Conservation (phyloP, 2,888 invertebrate species). For the Coleophora deauratella region DNA sequence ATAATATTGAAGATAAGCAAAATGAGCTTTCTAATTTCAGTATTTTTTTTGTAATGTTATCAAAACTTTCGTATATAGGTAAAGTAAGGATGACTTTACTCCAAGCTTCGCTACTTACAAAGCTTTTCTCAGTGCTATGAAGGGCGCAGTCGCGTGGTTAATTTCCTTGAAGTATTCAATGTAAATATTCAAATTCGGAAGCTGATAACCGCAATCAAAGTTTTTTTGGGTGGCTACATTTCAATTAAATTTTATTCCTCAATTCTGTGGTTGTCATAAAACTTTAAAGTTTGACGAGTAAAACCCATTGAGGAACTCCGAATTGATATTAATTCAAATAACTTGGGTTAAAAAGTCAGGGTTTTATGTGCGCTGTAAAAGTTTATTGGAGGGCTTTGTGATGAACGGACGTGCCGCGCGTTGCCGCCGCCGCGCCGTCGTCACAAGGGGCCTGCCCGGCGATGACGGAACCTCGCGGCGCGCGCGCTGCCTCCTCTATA, state of each 20-base stretch:
- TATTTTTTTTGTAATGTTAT: no score
- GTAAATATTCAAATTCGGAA: constrained; percentile 74
- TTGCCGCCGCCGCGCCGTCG: constrained; percentile 48
- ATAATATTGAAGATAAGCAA: no score
- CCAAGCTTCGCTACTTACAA: no score
- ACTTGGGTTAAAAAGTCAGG: constrained; percentile 73
- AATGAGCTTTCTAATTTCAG: no score
- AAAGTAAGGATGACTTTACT: no score
- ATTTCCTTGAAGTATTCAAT: constrained; percentile 31
- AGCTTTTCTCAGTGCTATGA: no score
- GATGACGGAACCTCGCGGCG: constrained; percentile 46
- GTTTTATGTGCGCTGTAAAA: constrained; percentile 72
- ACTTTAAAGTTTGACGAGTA: constrained; percentile 72
- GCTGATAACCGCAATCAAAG: constrained; percentile 71
- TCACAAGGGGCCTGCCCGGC: constrained; percentile 49
- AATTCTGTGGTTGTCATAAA: constrained; percentile 69
- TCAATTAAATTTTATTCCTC: constrained; percentile 74
- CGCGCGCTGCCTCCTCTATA: constrained; percentile 25
- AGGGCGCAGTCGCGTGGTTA: no score
- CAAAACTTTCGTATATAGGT: no score
- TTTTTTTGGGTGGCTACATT: constrained; percentile 62
- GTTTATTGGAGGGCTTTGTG: constrained; percentile 73
- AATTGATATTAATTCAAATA: constrained; percentile 75
- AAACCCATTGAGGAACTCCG: constrained; percentile 74
- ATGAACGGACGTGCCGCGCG: constrained; percentile 69